These are phyloP conservation scores for Agrilus cyanescens DNA, from an alignment of 2,888 invertebrate species.

Conservation along the genomic window DNA sequence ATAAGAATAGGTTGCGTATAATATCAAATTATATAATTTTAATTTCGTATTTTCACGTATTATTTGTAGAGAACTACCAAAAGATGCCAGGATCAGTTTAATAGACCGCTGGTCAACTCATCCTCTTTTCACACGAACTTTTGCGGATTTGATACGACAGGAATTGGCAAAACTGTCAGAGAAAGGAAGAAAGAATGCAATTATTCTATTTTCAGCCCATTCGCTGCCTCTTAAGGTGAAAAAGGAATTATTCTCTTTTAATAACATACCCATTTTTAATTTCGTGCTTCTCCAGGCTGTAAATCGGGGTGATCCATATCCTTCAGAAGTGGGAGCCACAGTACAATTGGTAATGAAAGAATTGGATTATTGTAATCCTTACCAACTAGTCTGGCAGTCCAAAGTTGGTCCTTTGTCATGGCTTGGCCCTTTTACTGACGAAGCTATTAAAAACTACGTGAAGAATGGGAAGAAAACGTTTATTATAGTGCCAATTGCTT, in stretches of 20 bases:
- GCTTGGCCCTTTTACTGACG: conserved; percentile 85
- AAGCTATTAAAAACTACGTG: conserved; percentile 73
- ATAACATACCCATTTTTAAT: conserved; percentile 10
- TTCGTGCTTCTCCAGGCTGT: conserved; percentile 58
- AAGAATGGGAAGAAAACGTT: conserved; percentile 76
- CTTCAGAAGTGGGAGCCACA: conserved; percentile 88
- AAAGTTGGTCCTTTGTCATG: conserved; percentile 92
- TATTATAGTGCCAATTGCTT: conserved; percentile 88
- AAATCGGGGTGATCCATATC: conserved; percentile 86
- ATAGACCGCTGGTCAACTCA: conserved; percentile 92
- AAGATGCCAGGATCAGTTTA: conserved; percentile 63
- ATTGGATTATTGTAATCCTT: conserved; percentile 61
- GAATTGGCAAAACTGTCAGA: conserved; percentile 64
- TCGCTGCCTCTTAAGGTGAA: conserved; percentile 76
- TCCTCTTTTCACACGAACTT: conserved; percentile 67
- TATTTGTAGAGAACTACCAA: conserved; percentile 19
- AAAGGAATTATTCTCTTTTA: conserved; percentile 8
- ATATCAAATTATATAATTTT: neutral
- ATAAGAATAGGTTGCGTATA: conserved; percentile 44
- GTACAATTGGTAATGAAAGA: conserved; percentile 79
- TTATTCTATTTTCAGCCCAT: conserved; percentile 91
- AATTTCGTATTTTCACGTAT: neutral
- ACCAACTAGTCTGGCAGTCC: conserved; percentile 90
- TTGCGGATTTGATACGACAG: conserved; percentile 70
- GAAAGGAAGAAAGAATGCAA: conserved; percentile 60